These are phyloP conservation scores for Cosmia pyralina DNA, from an alignment of 2,888 invertebrate genomes.

Conservation along the genomic window DNA sequence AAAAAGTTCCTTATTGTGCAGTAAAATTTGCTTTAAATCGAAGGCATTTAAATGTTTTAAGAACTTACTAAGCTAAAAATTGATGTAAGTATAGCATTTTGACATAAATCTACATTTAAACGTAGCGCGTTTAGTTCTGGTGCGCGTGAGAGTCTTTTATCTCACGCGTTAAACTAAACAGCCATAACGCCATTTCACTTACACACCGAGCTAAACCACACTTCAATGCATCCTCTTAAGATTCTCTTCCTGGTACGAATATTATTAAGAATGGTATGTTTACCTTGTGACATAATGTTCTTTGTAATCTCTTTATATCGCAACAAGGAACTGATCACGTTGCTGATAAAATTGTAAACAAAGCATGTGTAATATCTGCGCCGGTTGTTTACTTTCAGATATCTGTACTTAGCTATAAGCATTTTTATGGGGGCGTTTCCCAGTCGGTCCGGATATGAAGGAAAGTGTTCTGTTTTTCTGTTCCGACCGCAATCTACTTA, in stretches of 20 bases:
- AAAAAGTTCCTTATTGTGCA: too few species aligned
- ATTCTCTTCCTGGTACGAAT: slow-evolving; percentile 50
- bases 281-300: slow-evolving; percentile 63
- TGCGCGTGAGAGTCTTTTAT: too few species aligned
- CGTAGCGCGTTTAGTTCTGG: too few species aligned
- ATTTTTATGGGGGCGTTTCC: slow-evolving; percentile 46
- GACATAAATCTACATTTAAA: too few species aligned
- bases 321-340: slow-evolving; percentile 63
- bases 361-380: slow-evolving; percentile 57
- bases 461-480: slow-evolving; percentile 52
- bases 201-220: too few species aligned
- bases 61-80: too few species aligned
- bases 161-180: too few species aligned
- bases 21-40: too few species aligned
- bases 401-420: slow-evolving; percentile 30
- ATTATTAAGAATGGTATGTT: slow-evolving; percentile 56
- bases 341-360: slow-evolving; percentile 69
- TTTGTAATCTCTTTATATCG: slow-evolving; percentile 66
- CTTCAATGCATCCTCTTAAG: too few species aligned
- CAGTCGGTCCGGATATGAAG: slow-evolving; percentile 52
- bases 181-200: too few species aligned
- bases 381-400: slow-evolving; percentile 40
- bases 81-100: too few species aligned
- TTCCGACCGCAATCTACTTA: slow-evolving; percentile 42
- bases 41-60: too few species aligned